A percentile compares a stretch with the other conserved stretches of the same genome.
Conservation (phyloP, 2,888 invertebrate genomes). For the Crematogaster levior region DNA sequence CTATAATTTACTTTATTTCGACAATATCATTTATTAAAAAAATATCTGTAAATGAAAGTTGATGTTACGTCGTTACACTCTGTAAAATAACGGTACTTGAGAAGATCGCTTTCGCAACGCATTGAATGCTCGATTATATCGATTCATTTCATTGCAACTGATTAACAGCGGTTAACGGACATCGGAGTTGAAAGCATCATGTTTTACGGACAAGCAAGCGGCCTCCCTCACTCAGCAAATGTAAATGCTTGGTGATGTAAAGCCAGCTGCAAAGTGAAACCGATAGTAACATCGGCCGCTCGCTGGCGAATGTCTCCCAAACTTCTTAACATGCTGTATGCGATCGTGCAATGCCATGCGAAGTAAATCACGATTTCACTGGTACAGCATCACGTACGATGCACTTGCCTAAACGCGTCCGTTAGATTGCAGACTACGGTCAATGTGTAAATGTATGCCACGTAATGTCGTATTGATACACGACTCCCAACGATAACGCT, state of each 20-base stretch:
- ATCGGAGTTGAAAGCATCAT: conserved; percentile 22
- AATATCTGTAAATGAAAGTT: not conserved
- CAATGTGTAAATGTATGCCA: conserved; percentile 23
- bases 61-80: not conserved
- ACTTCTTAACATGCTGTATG: conserved; percentile 24
- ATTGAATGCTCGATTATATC: conserved; percentile 26
- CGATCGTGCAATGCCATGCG: not conserved
- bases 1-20: not conserved
- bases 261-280: conserved; percentile 37
- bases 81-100: not conserved
- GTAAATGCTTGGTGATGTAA: conserved; percentile 35
- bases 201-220: conserved; percentile 5
- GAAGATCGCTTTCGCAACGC: conserved; percentile 56
- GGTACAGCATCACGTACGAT: conserved; percentile 1
- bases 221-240: conserved; percentile 15
- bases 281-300: not conserved
- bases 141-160: conserved; percentile 29
- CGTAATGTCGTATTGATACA: not conserved
- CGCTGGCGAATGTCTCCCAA: conserved; percentile 16
- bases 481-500: conserved; percentile 26
- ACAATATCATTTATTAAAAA: not conserved
- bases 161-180: conserved; percentile 9
- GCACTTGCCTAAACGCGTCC: not conserved
- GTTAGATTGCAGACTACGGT: conserved; percentile 2
- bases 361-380: conserved; percentile 29